Evolutionary conservation across 2,888 invertebrate species (phyloP).

Genomic region (Hydroisotoma schaefferi): DNA sequence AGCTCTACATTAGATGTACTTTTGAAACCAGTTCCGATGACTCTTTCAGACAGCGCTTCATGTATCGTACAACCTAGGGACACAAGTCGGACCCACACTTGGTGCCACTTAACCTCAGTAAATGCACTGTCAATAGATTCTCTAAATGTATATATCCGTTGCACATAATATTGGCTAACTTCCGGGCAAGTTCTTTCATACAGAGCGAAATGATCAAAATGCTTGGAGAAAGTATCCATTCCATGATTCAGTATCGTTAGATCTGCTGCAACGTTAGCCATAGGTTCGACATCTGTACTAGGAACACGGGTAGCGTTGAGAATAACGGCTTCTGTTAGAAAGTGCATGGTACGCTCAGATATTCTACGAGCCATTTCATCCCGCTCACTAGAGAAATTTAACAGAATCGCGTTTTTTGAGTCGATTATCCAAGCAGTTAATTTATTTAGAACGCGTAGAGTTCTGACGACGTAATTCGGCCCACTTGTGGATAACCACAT

Average conservation of each 20-base stretch:
- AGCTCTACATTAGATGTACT: slow-evolving; percentile 21
- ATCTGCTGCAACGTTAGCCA: slow-evolving; percentile 40
- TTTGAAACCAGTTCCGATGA: slow-evolving; percentile 13
- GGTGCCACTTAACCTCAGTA: slow-evolving; percentile 23
- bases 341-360: slow-evolving; percentile 16
- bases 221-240: slow-evolving; percentile 2
- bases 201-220: slow-evolving; percentile 39
- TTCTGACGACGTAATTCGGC: slow-evolving; percentile 36
- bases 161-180: slow-evolving; percentile 34
- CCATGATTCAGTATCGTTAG: slow-evolving; percentile 26
- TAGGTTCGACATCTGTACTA: slow-evolving; percentile 34
- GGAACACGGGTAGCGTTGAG: slow-evolving; percentile 22
- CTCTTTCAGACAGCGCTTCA: slow-evolving; percentile 15
- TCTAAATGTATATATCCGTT: slow-evolving; percentile 11
- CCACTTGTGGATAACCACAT: slow-evolving; percentile 38
- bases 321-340: slow-evolving; percentile 21
- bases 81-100: slow-evolving; percentile 40
- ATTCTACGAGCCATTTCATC: slow-evolving; percentile 18
- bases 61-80: slow-evolving; percentile 21
- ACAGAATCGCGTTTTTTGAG: neutral
- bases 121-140: slow-evolving; percentile 3
- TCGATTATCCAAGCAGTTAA: slow-evolving; percentile 26
- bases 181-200: slow-evolving; percentile 27
- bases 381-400: slow-evolving; percentile 11
- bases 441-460: slow-evolving; percentile 25